phyloP scores from a whole-genome alignment of 2,888 invertebrate species.

The Tachina fera region DNA sequence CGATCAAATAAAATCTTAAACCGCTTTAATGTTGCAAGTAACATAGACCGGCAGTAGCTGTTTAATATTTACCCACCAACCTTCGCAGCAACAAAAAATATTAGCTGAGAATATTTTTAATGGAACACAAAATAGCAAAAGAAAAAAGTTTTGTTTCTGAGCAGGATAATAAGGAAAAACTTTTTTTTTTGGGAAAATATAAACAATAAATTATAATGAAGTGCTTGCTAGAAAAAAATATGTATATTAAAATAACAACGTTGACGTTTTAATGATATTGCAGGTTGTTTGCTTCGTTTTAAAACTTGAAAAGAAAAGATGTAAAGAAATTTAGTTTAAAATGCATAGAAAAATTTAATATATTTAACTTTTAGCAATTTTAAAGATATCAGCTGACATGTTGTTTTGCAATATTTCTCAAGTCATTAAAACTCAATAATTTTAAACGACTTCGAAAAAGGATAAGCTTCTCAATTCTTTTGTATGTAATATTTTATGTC shows the following conservation, averaged over 20 bases:
- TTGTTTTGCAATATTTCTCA: too few relatives aligned
- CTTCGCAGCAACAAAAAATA: neutral
- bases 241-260: constrained; percentile 1
- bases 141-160: neutral
- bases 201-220: constrained; percentile 70
- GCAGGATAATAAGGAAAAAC: constrained; percentile 60
- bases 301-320: neutral
- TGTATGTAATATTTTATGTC: too few relatives aligned
- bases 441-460: too few relatives aligned
- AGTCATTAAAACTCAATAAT: too few relatives aligned
- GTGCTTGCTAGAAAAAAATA: constrained; percentile 10
- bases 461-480: too few relatives aligned
- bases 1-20: constrained; percentile 45
- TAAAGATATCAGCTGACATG: too few relatives aligned
- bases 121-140: constrained; percentile 15
- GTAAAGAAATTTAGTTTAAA: too few relatives aligned
- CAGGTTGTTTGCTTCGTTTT: constrained; percentile 12
- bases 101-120: constrained; percentile 32
- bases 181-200: constrained; percentile 43
- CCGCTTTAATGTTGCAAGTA: constrained; percentile 47
- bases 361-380: too few relatives aligned
- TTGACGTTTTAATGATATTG: neutral
- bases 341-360: too few relatives aligned
- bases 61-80: constrained; percentile 13
- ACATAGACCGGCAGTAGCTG: constrained; percentile 14